phyloP scores from a whole-genome alignment of 1,140 invertebrate species.

The Theocolax elegans region DNA sequence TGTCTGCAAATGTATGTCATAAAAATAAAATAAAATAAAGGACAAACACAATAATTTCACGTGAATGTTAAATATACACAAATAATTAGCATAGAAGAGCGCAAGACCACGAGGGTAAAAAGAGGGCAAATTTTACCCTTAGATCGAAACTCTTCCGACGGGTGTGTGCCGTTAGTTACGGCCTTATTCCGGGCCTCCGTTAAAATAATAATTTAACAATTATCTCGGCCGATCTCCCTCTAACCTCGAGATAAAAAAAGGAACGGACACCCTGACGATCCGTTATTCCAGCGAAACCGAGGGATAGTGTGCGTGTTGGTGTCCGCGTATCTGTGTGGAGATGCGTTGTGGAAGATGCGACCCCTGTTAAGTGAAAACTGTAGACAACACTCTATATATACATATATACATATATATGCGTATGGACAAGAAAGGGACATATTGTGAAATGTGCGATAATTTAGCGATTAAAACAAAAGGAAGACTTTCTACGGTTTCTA shows the following conservation, averaged over 20 bases:
- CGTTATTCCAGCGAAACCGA: slow-evolving; percentile 45
- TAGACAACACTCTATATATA: too few species aligned
- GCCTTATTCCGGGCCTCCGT: slow-evolving; percentile 34
- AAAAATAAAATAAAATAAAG: background rate
- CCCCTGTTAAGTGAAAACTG: slow-evolving; percentile 28
- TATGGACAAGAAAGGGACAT: background rate
- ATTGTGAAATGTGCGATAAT: slow-evolving; percentile 28
- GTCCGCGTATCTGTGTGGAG: too few species aligned
- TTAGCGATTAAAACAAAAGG: slow-evolving; percentile 33
- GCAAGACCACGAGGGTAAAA: background rate
- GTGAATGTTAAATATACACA: background rate
- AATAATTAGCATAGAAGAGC: too few species aligned
- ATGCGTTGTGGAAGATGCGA: slow-evolving; percentile 21
- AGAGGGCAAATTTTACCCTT: background rate
- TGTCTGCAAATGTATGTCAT: too few species aligned
- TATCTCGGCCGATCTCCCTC: slow-evolving; percentile 49
- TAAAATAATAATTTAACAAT: slow-evolving; percentile 57
- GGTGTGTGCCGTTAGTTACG: slow-evolving; percentile 45
- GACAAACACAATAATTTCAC: background rate
- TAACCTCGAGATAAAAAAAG: background rate
- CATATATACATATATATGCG: too few species aligned
- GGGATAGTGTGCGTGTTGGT: background rate
- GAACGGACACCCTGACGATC: slow-evolving; percentile 9
- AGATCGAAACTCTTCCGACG: slow-evolving; percentile 8
- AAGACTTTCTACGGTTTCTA: too few species aligned